Evolutionary conservation across 2,113 vertebrate species (phyloP).

Genomic region (Saimiri boliviensis): DNA sequence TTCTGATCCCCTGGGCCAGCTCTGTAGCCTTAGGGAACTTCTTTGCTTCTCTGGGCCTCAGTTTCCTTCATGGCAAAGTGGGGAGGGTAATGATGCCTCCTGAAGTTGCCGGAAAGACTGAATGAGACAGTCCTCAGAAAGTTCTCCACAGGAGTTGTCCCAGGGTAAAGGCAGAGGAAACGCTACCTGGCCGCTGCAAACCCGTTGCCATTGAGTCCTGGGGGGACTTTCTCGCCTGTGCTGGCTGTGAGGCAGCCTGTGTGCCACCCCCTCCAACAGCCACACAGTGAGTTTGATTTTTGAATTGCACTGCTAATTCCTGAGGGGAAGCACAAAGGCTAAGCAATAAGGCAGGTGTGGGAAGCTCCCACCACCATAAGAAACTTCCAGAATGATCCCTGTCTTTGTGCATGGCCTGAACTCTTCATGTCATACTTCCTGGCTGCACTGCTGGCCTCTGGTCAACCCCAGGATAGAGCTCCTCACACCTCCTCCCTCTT

Average conservation of each 20-base stretch:
- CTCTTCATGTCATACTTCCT: rapidly evolving
- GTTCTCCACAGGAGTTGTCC: background rate
- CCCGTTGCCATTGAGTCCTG: rapidly evolving
- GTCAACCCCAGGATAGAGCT: background rate
- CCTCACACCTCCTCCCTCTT: rapidly evolving
- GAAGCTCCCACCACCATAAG: rapidly evolving
- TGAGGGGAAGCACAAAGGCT: background rate
- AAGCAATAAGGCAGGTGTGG: rapidly evolving
- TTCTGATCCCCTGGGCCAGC: rapidly evolving
- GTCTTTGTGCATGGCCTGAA: rapidly evolving
- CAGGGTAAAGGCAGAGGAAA: rapidly evolving
- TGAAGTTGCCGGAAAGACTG: background rate
- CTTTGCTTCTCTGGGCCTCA: background rate
- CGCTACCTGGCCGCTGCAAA: rapidly evolving
- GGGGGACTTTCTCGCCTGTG: rapidly evolving
- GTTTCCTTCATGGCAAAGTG: background rate
- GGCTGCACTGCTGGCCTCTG: background rate
- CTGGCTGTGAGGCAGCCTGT: rapidly evolving
- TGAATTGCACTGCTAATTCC: rapidly evolving
- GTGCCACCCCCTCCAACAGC: background rate
- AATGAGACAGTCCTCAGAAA: background rate
- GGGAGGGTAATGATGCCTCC: rapidly evolving
- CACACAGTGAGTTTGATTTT: rapidly evolving
- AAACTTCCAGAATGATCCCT: rapidly evolving
- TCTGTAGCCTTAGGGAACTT: rapidly evolving